Percentiles rank a stretch among this genome's conserved stretches.
Conservation (phyloP, 1,140 invertebrate genomes). For the Drosophila baimaii region DNA sequence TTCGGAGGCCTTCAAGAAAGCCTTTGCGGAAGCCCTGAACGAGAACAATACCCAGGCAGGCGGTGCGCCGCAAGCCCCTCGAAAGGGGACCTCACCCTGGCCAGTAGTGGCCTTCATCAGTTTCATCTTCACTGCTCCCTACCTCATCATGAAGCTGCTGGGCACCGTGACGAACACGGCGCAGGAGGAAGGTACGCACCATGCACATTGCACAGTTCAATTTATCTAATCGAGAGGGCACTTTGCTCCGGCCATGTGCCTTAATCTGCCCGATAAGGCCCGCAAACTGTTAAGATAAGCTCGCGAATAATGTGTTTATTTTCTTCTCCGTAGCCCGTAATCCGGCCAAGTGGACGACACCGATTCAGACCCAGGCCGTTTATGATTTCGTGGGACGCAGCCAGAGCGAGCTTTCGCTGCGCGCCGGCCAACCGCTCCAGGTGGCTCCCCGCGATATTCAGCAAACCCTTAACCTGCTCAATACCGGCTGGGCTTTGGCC, state of each 20-base stretch:
- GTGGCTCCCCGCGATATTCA: conserved; percentile 94
- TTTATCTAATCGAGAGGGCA: conserved; percentile 77
- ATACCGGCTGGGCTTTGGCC: conserved; percentile 91
- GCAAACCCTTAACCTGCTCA: conserved; percentile 87
- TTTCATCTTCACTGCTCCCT: conserved; percentile 94
- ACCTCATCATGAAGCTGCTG: conserved; percentile 94
- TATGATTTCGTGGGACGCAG: conserved; percentile 91
- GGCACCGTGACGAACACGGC: conserved; percentile 86
- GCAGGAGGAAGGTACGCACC: conserved; percentile 85
- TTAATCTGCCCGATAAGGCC: conserved; percentile 51
- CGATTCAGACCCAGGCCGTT: conserved; percentile 89
- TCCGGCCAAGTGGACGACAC: conserved; percentile 88
- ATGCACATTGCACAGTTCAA: conserved; percentile 52
- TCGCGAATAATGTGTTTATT: conserved; percentile 27
- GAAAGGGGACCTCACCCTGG: conserved; percentile 86
- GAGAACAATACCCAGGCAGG: conserved; percentile 61
- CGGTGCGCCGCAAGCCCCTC: conserved; percentile 47
- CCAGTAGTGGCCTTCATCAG: conserved; percentile 92
- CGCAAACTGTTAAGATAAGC: conserved; percentile 54
- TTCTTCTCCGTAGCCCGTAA: conserved; percentile 85
- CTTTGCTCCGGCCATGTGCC: conserved; percentile 61
- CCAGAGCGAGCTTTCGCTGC: conserved; percentile 91
- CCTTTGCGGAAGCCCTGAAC: conserved; percentile 85
- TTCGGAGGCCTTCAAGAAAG: conserved; percentile 86
- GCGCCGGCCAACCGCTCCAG: conserved; percentile 90